Evolutionary conservation across 2,888 invertebrate genomes (phyloP), one percentile per base, ranked within the genome.

Genomic region (Sipha maydis): DNA sequence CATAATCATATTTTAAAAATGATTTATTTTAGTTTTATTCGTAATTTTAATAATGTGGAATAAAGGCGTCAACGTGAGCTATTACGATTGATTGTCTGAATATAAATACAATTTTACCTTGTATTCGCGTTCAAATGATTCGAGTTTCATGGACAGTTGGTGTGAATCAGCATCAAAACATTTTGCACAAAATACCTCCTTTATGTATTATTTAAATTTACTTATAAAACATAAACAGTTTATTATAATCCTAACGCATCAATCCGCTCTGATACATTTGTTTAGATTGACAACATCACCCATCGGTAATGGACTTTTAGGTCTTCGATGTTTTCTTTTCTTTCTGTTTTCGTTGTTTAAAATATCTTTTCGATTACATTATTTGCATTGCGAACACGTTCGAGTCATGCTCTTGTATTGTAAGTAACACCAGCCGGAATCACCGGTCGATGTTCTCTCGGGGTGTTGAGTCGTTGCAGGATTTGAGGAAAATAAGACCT

Each of bases 321-420:
- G 3, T 1, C 14, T 31, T 54, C 25, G 54, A 69, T n/a, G 69
- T n/a, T 69, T 69, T 69, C 54, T 67, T 31, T n/a, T 69, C 54
- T 67, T 31, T n/a, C 7, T 4, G 21, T 14, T 71, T 25, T 41
- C 76, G 8, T 1, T 11, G 48, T 14, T 48, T 48, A 48, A 48
- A 77, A 54, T 79, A 71, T 21, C 79, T 79, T n/a, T 7, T 73
- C 56, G 38, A 79, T 86, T 31, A n/a, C n/a, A 61, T 17, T n/a
- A 41, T 86, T 86, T 86, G 73, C 86, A 86, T 86, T 86, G 25
- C 86, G 28, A 38, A 86, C 86, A 86, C 86, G 86, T 86, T 79
- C 79, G 3, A 54, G 19, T 73, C 73, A 79, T 79, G 86, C 61
- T 21, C 78, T 78, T 8, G 69, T 28, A 17, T 69, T 14, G 56